Evolutionary conservation across 2,797 vertebrate species (phyloP), one percentile per base, ranked within the genome.

Genomic region (Anguilla marmorata): DNA sequence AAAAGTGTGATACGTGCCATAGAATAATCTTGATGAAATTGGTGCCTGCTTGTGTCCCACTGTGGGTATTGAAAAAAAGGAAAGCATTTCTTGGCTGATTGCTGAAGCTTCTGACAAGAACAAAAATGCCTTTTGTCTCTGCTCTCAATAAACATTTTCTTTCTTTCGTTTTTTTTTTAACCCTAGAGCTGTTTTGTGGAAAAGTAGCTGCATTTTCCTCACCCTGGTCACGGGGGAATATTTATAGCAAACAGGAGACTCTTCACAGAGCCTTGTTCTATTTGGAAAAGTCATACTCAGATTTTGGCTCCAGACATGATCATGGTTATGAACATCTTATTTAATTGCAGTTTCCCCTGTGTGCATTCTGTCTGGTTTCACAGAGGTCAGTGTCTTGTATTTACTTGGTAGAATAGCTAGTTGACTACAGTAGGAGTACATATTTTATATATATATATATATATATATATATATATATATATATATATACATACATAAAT

Each of bases 111-210:
- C 88, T 84, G 14, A 82, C 24, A 1, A 37, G 58, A 88, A 89
- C 80, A 89, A 72, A 84, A 85, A 74, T 24, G 19, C 79, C 80
- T 89, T 87, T 58, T 86, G 88, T 87, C 30, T 86, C 76, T 88
- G 37, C 41, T 37, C 66, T 86, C 87, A 50, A 84, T 52, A 89
- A 92, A 90, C 27, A 85, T 90, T 90, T 90, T 87, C 82, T 88
- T 66, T 66, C 63, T 66, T 66, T 66, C 37, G 37, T 19, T 88
- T 91, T 82, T 86, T 79, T 86, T 79, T 63, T 86, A 82, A 56
- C 90, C 94, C 92, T 85, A 82, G 0, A 92, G 93, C 92, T 89
- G 88, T 90, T 92, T 89, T 89, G 91, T 89, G 30, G 87, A 85
- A 0, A 66, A 45, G 56, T 54, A 74, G 21, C 60, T 7, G 33